These are phyloP conservation scores for Erpornis zantholeuca DNA, from an alignment of 2,113 vertebrate genomes.

Conservation along the genomic window DNA sequence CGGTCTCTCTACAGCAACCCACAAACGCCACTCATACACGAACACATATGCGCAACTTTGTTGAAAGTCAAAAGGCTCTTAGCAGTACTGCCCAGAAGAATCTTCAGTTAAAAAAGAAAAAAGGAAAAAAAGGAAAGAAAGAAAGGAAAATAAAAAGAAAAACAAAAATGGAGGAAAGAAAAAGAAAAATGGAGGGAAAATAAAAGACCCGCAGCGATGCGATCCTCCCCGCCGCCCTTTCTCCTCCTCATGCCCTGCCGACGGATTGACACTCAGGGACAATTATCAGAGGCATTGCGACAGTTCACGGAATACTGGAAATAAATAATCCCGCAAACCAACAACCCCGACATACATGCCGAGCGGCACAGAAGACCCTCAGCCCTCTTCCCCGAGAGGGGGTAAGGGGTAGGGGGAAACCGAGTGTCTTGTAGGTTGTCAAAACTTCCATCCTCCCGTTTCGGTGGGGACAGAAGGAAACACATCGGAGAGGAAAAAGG, in stretches of 20 bases:
- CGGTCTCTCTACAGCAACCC: not conserved
- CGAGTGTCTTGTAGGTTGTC: not conserved
- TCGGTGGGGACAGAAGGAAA: not conserved
- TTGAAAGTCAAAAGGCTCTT: not conserved
- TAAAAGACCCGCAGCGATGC: not conserved
- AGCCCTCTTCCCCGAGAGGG: not conserved
- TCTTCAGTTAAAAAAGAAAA: not conserved
- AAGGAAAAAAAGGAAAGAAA: no score
- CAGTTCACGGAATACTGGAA: not conserved
- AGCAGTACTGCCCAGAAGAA: not conserved
- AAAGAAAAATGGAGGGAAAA: not conserved
- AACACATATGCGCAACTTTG: not conserved
- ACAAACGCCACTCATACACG: not conserved
- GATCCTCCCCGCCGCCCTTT: not conserved
- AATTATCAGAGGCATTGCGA: not conserved
- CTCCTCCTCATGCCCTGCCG: not conserved
- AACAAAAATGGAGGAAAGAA: not conserved
- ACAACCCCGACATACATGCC: not conserved
- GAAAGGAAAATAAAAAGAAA: no score
- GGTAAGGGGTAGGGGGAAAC: not conserved
- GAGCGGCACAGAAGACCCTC: not conserved
- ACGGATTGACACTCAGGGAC: not conserved
- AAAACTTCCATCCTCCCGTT: not conserved
- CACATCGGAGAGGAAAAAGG: fast-evolving
- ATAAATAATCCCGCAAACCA: not conserved